Conservation (phyloP, 2,888 invertebrate genomes). For the Gisinianus flammeolus region DNA sequence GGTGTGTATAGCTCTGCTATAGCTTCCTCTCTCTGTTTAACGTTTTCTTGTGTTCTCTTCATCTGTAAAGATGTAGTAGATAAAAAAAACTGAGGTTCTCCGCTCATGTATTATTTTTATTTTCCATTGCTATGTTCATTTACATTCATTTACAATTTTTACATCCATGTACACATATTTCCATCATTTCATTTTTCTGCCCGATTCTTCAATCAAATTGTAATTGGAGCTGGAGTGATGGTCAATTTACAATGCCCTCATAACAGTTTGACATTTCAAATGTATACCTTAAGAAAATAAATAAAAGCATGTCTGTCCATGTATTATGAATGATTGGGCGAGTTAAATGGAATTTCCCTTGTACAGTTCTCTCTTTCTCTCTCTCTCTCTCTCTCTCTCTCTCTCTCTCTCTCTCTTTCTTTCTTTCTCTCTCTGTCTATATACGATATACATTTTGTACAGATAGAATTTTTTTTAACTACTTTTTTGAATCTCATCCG, state of each 20-base stretch:
- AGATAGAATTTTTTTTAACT: constrained; percentile 30
- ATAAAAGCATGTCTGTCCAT: constrained; percentile 8
- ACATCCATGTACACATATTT: not conserved
- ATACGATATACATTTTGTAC: constrained; percentile 24
- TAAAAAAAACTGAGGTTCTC: no score
- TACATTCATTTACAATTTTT: no score
- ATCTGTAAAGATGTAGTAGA: no score
- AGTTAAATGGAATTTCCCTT: not conserved
- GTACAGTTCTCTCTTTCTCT: not conserved
- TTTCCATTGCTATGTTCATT: no score
- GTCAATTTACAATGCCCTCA: constrained; percentile 10
- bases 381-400: constrained; percentile 6
- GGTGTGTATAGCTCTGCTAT: no score
- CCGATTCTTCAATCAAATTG: not conserved
- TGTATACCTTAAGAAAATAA: constrained; percentile 27
- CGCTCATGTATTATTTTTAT: no score
- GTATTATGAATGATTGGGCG: constrained; percentile 16
- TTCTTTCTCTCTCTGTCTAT: not conserved
- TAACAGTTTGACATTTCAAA: constrained; percentile 25
- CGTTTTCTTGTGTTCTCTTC: no score
- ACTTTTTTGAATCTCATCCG: constrained; percentile 43
- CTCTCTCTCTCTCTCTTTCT: constrained; percentile 1
- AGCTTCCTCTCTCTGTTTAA: no score
- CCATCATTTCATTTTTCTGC: not conserved
- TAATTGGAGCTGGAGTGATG: constrained; percentile 14